These are phyloP conservation scores for Sinocyclocheilus rhinocerous DNA, from an alignment of 2,113 vertebrate species.

Conservation along the genomic window DNA sequence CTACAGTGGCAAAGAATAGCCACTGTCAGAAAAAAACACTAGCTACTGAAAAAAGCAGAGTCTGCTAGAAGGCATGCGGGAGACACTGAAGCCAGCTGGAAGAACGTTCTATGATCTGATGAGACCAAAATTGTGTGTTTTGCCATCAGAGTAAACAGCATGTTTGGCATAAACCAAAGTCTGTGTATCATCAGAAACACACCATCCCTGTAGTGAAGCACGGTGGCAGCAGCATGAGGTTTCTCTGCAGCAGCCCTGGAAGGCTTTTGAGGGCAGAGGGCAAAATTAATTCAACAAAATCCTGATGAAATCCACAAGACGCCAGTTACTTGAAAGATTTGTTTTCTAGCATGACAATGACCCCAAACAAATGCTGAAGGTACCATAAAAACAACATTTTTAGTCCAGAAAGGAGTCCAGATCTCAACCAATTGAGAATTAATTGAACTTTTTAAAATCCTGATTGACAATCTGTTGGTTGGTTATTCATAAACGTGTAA, in stretches of 20 bases:
- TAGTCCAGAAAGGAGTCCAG: background rate
- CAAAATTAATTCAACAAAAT: background rate
- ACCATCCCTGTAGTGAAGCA: background rate
- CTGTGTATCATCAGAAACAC: conserved; percentile 5
- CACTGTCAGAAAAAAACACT: background rate
- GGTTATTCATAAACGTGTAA: background rate
- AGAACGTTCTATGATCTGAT: background rate
- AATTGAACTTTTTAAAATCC: background rate
- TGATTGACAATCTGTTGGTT: background rate
- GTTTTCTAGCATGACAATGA: background rate
- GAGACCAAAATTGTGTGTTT: conserved; percentile 7
- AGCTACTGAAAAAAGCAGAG: background rate
- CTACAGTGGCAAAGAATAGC: conserved; percentile 5
- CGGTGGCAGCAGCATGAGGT: background rate
- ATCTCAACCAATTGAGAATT: background rate
- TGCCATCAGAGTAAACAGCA: conserved; percentile 14
- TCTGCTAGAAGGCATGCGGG: background rate
- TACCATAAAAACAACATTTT: no score
- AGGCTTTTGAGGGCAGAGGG: background rate
- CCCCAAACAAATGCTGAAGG: background rate
- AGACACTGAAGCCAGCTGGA: conserved; percentile 17
- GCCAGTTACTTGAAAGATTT: background rate
- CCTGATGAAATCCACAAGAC: background rate
- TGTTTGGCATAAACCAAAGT: background rate
- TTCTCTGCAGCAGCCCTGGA: background rate